A percentile compares a stretch with the other conserved stretches of the same genome.
Conservation (phyloP, 64 coral and sea anemone genomes). For the Montipora efflorescens region DNA sequence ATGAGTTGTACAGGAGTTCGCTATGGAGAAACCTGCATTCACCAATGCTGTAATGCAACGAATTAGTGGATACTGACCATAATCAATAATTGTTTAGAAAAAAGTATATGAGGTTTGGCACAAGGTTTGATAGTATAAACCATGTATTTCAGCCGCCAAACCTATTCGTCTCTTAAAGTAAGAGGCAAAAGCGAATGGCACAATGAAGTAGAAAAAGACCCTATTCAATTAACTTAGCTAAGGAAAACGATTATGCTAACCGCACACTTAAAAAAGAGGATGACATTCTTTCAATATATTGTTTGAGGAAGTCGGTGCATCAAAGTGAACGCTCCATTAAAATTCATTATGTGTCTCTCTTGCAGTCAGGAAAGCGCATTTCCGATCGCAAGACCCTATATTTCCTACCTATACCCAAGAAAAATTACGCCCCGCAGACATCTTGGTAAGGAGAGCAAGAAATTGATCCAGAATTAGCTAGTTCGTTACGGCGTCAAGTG, state of each 20-base stretch:
- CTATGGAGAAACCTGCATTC: neutral
- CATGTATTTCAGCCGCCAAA: neutral
- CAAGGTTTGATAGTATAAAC: neutral
- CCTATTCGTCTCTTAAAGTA: neutral
- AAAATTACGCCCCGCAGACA: neutral
- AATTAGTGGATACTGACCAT: neutral
- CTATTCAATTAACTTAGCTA: constrained; percentile 30
- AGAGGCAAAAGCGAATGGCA: neutral
- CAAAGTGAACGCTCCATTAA: neutral
- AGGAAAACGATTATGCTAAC: neutral
- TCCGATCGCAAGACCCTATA: neutral
- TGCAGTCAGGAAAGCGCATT: neutral
- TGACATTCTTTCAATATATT: constrained; percentile 6
- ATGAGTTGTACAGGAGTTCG: neutral
- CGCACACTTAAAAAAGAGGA: neutral
- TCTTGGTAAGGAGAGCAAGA: neutral
- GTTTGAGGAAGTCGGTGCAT: neutral
- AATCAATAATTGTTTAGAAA: neutral
- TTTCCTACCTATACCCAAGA: neutral
- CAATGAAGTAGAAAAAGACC: neutral
- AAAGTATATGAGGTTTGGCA: neutral
- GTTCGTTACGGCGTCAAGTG: neutral
- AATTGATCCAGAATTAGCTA: neutral
- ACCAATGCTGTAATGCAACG: neutral
- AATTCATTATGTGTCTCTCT: neutral